Evolutionary conservation across 1,140 invertebrate species (phyloP), one percentile per base, ranked within the genome.

Genomic region (Scaptomyza hsui): DNA sequence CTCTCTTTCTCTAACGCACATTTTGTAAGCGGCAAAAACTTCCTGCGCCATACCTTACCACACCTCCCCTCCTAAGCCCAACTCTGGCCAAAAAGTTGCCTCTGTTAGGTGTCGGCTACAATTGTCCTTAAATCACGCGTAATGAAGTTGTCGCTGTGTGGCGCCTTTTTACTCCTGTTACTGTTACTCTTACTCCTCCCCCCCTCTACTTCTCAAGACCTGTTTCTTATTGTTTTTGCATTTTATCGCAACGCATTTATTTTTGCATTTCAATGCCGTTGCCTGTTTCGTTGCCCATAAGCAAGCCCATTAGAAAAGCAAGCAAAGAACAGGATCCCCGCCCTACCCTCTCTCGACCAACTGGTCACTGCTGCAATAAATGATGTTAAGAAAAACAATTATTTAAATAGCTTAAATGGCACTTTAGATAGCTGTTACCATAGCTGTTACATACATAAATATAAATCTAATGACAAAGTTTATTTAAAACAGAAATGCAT

Each of bases 41-140:
- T 21, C 19, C 70, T 55, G 21, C 44, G 45, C 56, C 26, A 42
- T 21, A 55, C 24, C 13, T 53, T 47, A 47, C 35, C 24, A n/a
- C 26, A 7, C 1, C 35, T 37, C 47, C n/a, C 12, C 15, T 13
- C 29, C 2, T 7, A 35, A 10, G 35, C 13, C 21, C 3, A 12
- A 0, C 13, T 9, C 26, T 26, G n/a, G n/a, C 45, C 24, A 41
- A 63, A 52, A 70, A 48, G 67, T 64, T 65, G 15, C 21, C 37
- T 19, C 49, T 53, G 47, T 63, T 72, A 88, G 83, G 83, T 88
- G 81, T 72, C 53, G 83, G 75, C 82, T 78, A 88, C 82, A 80
- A 88, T 88, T 88, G 83, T 88, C 78, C 82, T 74, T 90, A 90
- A 90, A 90, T 90, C 88, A 90, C 82, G 83, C 88, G 82, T 90